phyloP scores from a whole-genome alignment of 2,113 vertebrate species.

The Motacilla tschutschensis region DNA sequence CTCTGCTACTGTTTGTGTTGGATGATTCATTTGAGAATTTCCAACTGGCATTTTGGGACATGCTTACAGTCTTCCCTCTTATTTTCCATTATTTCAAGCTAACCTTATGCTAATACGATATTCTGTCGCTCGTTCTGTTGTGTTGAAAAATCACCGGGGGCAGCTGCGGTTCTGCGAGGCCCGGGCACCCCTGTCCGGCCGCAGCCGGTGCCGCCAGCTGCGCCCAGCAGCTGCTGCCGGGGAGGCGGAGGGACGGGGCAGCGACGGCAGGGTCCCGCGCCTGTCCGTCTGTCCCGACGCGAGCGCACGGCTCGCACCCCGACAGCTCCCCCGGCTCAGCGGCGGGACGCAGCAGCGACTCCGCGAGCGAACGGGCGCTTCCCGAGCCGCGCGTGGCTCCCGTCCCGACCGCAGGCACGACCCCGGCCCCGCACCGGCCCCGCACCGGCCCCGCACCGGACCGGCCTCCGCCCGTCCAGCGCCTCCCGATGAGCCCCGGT shows the following conservation, averaged over 20 bases:
- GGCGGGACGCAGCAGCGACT: neutral
- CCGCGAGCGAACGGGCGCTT: fast-evolving
- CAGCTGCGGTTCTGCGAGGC: neutral
- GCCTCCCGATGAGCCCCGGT: too few relatives aligned
- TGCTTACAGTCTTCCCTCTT: neutral
- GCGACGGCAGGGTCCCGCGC: neutral
- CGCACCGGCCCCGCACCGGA: neutral
- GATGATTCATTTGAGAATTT: neutral
- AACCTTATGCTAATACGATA: neutral
- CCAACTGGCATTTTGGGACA: neutral
- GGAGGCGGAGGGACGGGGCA: neutral
- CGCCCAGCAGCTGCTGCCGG: neutral
- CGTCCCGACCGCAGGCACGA: neutral
- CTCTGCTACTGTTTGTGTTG: constrained; percentile 28
- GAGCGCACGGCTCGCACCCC: neutral
- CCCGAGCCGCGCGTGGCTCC: fast-evolving
- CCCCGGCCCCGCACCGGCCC: neutral
- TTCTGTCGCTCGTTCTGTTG: neutral
- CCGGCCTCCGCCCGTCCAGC: too few relatives aligned
- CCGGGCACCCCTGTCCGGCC: neutral
- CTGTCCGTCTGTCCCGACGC: fast-evolving
- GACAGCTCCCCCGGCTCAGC: neutral
- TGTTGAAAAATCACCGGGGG: neutral
- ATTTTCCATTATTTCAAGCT: neutral
- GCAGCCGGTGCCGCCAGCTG: neutral